A percentile compares a stretch with the other conserved stretches of the same genome.
phyloP scores from a whole-genome alignment of 2,888 invertebrate genomes.

The Cantharis lateralis region DNA sequence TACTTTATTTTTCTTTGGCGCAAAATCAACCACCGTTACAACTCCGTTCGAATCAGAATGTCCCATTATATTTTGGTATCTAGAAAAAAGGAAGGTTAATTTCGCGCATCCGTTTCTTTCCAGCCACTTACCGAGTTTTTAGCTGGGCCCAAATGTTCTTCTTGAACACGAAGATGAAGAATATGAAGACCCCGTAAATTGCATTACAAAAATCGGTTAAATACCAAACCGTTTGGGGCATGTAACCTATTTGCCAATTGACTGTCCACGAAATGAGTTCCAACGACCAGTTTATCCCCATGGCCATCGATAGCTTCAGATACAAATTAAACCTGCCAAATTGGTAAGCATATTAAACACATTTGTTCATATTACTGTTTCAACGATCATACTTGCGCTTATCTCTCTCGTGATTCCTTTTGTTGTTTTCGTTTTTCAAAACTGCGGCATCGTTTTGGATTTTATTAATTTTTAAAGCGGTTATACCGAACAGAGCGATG shows the following conservation, averaged over 20 bases:
- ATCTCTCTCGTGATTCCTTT: background rate
- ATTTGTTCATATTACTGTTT: background rate
- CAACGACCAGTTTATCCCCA: slow-evolving; percentile 85
- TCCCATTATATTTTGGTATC: background rate
- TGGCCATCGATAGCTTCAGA: slow-evolving; percentile 79
- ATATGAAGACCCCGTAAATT: slow-evolving; percentile 71
- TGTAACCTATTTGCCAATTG: slow-evolving; percentile 44
- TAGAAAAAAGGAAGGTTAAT: background rate
- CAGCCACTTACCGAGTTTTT: slow-evolving; percentile 60
- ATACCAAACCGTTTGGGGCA: slow-evolving; percentile 61
- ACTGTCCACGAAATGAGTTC: slow-evolving; percentile 76
- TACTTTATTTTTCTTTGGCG: background rate
- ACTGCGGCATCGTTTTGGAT: slow-evolving; percentile 68
- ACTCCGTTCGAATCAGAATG: background rate
- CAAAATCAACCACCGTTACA: background rate
- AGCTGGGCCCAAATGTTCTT: slow-evolving; percentile 66
- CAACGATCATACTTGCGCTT: background rate
- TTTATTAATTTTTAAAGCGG: slow-evolving; percentile 67
- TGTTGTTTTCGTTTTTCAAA: background rate
- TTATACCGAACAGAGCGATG: slow-evolving; percentile 68
- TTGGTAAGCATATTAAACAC: background rate
- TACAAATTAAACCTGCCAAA: slow-evolving; percentile 73
- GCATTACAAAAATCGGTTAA: slow-evolving; percentile 70
- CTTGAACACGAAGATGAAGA: slow-evolving; percentile 76
- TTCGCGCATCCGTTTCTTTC: background rate